Conservation (phyloP, 2,797 vertebrate genomes). For the Lepilemur septentrionalis region DNA sequence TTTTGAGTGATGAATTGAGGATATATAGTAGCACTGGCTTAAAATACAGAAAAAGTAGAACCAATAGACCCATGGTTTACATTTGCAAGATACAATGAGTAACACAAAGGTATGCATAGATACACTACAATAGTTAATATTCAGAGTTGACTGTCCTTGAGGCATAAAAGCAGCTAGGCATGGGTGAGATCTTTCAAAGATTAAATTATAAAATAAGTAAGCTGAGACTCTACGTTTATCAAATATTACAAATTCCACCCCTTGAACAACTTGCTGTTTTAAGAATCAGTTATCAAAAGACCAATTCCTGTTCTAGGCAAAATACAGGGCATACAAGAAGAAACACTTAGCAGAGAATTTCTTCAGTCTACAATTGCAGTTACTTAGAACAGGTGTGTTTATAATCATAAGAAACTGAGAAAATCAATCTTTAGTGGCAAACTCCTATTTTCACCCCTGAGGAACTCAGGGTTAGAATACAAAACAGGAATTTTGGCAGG, state of each 20-base stretch:
- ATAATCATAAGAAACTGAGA: conserved; percentile 75
- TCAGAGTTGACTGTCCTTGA: neutral
- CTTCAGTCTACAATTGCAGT: conserved; percentile 52
- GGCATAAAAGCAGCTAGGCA: neutral
- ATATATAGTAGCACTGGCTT: neutral
- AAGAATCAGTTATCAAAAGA: conserved; percentile 47
- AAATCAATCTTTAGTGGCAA: conserved; percentile 80
- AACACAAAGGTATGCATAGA: neutral
- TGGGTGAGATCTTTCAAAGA: neutral
- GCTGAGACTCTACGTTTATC: neutral
- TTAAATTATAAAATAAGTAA: conserved; percentile 1
- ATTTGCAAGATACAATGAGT: neutral
- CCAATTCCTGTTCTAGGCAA: conserved; percentile 23
- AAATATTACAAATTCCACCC: neutral
- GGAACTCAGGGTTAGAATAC: conserved; percentile 73
- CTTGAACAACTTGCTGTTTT: neutral
- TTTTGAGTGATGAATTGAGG: neutral
- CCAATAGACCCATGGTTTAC: neutral
- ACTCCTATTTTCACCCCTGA: conserved; percentile 67
- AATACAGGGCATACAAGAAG: conserved; percentile 54
- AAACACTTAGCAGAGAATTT: conserved; percentile 61
- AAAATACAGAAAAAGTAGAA: neutral
- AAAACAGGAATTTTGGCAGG: conserved; percentile 75
- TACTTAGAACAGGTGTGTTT: conserved; percentile 61
- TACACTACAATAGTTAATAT: neutral